Percentiles rank a stretch among this genome's conserved stretches.
phyloP scores from a whole-genome alignment of 2,888 invertebrate genomes.

The Orchesellides sinensis region DNA sequence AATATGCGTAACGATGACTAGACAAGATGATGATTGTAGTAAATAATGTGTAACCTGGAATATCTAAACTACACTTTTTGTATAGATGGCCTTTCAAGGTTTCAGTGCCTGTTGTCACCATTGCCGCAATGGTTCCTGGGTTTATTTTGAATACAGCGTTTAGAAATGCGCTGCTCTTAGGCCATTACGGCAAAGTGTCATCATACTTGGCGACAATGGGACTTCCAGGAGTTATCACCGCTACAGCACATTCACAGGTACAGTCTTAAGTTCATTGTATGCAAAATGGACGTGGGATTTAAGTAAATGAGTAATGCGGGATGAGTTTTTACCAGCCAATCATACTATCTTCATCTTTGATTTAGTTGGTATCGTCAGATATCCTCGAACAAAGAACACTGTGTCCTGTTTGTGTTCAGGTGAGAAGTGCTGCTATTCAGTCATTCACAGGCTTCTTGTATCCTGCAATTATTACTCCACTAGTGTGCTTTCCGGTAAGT shows the following conservation, averaged over 20 bases:
- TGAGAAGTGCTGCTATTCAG: constrained; percentile 81
- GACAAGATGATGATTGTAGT: too few relatives aligned
- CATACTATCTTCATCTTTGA: neutral
- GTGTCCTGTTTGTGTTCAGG: constrained; percentile 84
- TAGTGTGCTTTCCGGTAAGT: constrained; percentile 81
- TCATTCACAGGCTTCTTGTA: constrained; percentile 79
- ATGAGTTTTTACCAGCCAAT: neutral
- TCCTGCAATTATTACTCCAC: constrained; percentile 82
- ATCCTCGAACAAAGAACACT: constrained; percentile 80
- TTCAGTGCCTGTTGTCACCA: constrained; percentile 79
- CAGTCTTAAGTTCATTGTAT: too few relatives aligned
- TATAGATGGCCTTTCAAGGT: constrained; percentile 69
- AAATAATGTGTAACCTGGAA: too few relatives aligned
- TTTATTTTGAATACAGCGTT: constrained; percentile 82
- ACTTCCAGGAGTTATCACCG: constrained; percentile 81
- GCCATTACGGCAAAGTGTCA: constrained; percentile 80
- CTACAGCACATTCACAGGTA: constrained; percentile 80
- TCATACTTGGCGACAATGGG: constrained; percentile 82
- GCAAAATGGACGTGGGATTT: neutral
- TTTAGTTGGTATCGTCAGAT: constrained; percentile 80
- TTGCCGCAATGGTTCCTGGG: constrained; percentile 80
- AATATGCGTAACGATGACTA: too few relatives aligned
- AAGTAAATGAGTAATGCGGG: neutral
- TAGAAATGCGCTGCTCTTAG: constrained; percentile 81
- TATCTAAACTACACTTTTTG: neutral